Evolutionary conservation across 2,888 invertebrate genomes (phyloP).

Genomic region (Chalcis sispes): DNA sequence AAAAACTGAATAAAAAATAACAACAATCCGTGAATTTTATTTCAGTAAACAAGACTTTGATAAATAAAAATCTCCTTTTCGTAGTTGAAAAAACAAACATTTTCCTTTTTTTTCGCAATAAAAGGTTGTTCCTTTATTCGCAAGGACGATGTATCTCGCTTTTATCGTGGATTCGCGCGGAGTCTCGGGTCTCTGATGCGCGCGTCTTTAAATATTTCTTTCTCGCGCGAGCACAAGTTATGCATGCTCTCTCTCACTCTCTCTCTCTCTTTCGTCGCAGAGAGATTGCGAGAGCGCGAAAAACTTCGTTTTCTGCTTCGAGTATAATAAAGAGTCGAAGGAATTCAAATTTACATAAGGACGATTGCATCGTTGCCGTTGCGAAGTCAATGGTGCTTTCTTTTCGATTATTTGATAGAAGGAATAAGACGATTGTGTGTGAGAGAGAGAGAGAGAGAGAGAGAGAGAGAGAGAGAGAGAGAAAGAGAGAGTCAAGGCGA

Average conservation of each 20-base stretch:
- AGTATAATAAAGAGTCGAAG: conserved; percentile 38
- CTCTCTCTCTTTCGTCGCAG: not conserved
- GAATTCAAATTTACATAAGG: conserved; percentile 46
- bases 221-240: conserved; percentile 3
- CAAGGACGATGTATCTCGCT: not conserved
- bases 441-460: not conserved
- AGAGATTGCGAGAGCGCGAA: conserved; percentile 20
- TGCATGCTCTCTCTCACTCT: not conserved
- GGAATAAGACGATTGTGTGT: too few relatives aligned
- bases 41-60: too few relatives aligned
- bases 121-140: not conserved
- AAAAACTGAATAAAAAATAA: too few relatives aligned
- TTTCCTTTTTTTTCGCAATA: not conserved
- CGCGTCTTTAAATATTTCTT: not conserved
- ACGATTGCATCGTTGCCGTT: conserved; percentile 32
- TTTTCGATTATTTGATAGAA: conserved; percentile 32
- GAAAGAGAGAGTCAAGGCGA: not conserved
- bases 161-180: too few relatives aligned
- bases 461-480: not conserved
- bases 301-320: conserved; percentile 37
- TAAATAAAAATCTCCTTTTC: not conserved
- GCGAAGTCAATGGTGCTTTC: conserved; percentile 38
- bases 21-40: too few relatives aligned
- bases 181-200: not conserved
- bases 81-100: not conserved